phyloP scores from a whole-genome alignment of 2,113 vertebrate species.

The Chascanopsetta lugubris region DNA sequence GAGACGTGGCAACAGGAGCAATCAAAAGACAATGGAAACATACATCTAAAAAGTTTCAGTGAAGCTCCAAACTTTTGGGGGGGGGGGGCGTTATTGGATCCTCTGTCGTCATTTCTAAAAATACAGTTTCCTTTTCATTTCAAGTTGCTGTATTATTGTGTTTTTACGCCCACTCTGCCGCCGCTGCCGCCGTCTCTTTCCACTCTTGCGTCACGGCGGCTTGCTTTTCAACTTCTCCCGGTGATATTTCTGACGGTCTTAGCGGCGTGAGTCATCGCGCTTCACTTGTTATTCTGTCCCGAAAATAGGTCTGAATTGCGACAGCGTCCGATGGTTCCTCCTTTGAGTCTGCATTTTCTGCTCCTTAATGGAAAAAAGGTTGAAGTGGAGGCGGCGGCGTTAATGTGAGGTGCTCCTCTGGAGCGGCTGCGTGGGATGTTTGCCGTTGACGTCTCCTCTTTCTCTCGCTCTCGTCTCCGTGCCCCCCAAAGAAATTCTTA shows the following conservation, averaged over 20 bases:
- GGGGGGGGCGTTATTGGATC: conserved; percentile 14
- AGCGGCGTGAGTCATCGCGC: conserved; percentile 53
- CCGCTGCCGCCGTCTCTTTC: conserved; percentile 24
- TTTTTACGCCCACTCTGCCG: conserved; percentile 46
- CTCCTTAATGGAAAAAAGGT: conserved; percentile 47
- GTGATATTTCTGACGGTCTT: conserved; percentile 54
- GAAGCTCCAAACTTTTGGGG: too few relatives aligned
- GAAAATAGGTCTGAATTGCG: conserved; percentile 60
- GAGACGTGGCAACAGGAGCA: too few relatives aligned
- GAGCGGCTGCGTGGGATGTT: conserved; percentile 35
- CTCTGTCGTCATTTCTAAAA: conserved; percentile 14
- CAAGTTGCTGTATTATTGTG: conserved; percentile 10
- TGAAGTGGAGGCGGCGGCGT: conserved; percentile 16
- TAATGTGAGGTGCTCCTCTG: conserved; percentile 27
- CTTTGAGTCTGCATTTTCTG: conserved; percentile 16
- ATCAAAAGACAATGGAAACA: too few relatives aligned
- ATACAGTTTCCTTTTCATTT: conserved; percentile 15
- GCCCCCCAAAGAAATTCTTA: conserved; percentile 9
- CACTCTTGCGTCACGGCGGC: conserved; percentile 51
- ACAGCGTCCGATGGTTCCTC: conserved; percentile 36
- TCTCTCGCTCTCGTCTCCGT: conserved; percentile 11
- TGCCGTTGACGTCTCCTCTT: conserved; percentile 22
- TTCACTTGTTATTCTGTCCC: conserved; percentile 42
- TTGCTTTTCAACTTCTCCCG: conserved; percentile 43
- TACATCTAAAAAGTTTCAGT: too few relatives aligned